Percentiles rank a stretch among this genome's conserved stretches.
Evolutionary conservation across 1,140 invertebrate genomes (phyloP).

Genomic region (Platyura marginata): DNA sequence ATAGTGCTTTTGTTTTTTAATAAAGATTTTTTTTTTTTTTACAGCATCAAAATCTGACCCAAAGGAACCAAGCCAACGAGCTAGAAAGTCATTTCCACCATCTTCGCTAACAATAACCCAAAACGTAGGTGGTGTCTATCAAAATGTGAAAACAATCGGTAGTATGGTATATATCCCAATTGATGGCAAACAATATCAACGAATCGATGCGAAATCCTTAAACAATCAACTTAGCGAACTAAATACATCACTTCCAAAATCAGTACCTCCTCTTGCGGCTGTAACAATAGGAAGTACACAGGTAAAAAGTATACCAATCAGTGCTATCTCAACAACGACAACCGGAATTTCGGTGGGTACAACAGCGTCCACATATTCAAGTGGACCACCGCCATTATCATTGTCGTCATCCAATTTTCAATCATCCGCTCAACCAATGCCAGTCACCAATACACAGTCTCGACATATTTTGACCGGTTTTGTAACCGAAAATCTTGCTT

Average conservation of each 20-base stretch:
- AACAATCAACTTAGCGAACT: too few relatives aligned
- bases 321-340: constrained; percentile 3
- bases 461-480: not conserved
- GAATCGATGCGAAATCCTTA: not conserved
- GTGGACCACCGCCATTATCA: not conserved
- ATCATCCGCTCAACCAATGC: constrained; percentile 3
- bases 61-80: too few relatives aligned
- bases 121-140: too few relatives aligned
- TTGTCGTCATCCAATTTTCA: too few relatives aligned
- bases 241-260: constrained; percentile 6
- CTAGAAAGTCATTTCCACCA: too few relatives aligned
- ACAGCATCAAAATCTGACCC: too few relatives aligned
- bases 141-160: not conserved
- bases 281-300: constrained; percentile 15
- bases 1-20: too few relatives aligned
- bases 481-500: constrained; percentile 11
- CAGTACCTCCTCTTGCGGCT: constrained; percentile 16
- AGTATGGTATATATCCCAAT: constrained; percentile 1
- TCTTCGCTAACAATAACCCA: too few relatives aligned
- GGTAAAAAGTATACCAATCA: constrained; percentile 2
- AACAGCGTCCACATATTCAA: not conserved
- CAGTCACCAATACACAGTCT: not conserved
- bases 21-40: too few relatives aligned
- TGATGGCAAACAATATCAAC: constrained; percentile 2
- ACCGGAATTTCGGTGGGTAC: not conserved